Evolutionary conservation across 1,140 invertebrate genomes (phyloP), one percentile per base, ranked within the genome.

Genomic region (Bombus sibiricus): DNA sequence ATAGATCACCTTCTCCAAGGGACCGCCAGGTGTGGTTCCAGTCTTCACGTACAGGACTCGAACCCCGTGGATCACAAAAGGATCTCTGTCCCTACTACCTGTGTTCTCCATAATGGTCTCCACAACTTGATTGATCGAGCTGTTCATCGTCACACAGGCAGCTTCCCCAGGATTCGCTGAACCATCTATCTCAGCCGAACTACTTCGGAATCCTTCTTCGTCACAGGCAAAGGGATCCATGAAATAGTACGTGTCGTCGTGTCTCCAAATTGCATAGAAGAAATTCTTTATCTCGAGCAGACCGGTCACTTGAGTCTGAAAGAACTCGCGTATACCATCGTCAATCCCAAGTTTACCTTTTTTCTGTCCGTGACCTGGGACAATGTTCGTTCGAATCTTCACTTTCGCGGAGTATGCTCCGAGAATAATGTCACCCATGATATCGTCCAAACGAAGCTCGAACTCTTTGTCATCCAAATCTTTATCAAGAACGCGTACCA

Each of bases 171-270:
- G 90, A 57, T 83, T 91, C 12, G 39, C 3, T 1, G 37, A 12
- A 0, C 77, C 68, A 2, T 92, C 82, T 13, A 79, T 62, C 53
- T 92, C 89, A 0, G 39, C 81, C 0, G 78, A 53, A 64, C 91
- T 75, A 1, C 94, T 77, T 12, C 94, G 85, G 41, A 93, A 94
- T 0, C 94, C 95, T 22, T 93, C 91, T 0, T 87, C 73, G 64
- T 95, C 93, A 64, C 94, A 95, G 0, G 92, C 92, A 41, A 94
- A 94, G 1, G 94, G 94, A 85, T 95, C 94, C 9, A 95, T 80
- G 41, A 93, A 92, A 22, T 94, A 95, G 34, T 92, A 95, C 22
- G 92, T 94, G 0, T 91, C 81, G 10, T 89, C 88, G 28, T 93
- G 91, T 43, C 91, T 94, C 95, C 95, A 95, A 32, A 95, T 88